These are phyloP conservation scores for Chaenocephalus aceratus DNA, from an alignment of 2,113 vertebrate genomes.

Conservation along the genomic window DNA sequence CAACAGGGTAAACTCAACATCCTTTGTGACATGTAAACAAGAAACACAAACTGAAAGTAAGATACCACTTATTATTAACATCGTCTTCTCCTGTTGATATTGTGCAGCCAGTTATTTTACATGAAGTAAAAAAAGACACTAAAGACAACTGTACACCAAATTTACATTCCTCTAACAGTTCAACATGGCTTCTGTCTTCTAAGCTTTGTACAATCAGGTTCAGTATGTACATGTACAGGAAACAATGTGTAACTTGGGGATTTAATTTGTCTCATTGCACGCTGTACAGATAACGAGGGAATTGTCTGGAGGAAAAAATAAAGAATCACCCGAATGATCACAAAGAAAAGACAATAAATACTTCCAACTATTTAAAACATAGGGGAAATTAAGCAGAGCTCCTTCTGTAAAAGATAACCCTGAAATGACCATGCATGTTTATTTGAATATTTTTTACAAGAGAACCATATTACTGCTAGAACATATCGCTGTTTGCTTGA, in stretches of 20 bases:
- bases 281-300: constrained; percentile 12
- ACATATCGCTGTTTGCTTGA: neutral
- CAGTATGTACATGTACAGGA: constrained; percentile 68
- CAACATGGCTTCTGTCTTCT: constrained; percentile 76
- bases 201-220: constrained; percentile 60
- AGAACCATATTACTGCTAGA: no score
- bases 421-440: neutral
- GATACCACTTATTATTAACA: constrained; percentile 39
- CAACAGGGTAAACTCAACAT: constrained; percentile 45
- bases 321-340: constrained; percentile 33
- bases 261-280: constrained; percentile 51
- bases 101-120: constrained; percentile 70
- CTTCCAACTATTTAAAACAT: constrained; percentile 17
- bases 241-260: constrained; percentile 18
- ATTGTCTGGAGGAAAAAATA: neutral
- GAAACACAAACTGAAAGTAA: constrained; percentile 63
- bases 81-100: constrained; percentile 46
- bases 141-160: constrained; percentile 72
- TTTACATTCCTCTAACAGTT: constrained; percentile 82
- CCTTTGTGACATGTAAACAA: constrained; percentile 72
- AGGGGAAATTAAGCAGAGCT: constrained; percentile 17
- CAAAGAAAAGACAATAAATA: constrained; percentile 24
- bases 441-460: neutral
- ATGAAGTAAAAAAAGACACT: constrained; percentile 56
- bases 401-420: neutral